A percentile compares a stretch with the other conserved stretches of the same genome.
Evolutionary conservation across 1,140 invertebrate genomes (phyloP).

Genomic region (Pseudomyrmex dendroicus): DNA sequence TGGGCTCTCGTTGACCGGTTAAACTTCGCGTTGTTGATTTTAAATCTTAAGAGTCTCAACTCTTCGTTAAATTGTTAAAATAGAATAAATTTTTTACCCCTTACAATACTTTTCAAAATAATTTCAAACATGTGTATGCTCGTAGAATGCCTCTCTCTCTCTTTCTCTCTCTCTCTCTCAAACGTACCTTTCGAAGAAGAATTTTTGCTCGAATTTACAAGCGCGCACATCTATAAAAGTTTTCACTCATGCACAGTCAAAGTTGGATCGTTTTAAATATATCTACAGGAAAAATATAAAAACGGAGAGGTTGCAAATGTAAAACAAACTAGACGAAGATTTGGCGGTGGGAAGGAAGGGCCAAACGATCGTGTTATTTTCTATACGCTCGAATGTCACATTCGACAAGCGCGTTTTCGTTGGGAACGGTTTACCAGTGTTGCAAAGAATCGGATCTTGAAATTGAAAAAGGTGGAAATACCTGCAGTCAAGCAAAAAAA

Average conservation of each 20-base stretch:
- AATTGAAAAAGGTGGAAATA: slow-evolving; percentile 81
- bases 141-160: no score
- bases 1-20: no score
- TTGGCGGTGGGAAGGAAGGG: background rate
- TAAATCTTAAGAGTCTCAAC: no score
- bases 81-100: slow-evolving; percentile 15
- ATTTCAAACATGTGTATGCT: background rate
- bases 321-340: slow-evolving; percentile 36
- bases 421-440: slow-evolving; percentile 34
- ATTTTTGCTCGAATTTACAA: slow-evolving; percentile 8
- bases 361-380: slow-evolving; percentile 32
- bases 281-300: background rate
- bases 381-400: slow-evolving; percentile 38
- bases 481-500: slow-evolving; percentile 71
- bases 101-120: background rate
- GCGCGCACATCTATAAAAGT: slow-evolving; percentile 29
- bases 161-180: background rate
- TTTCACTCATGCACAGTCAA: background rate
- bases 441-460: slow-evolving; percentile 76
- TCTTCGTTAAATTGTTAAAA: background rate
- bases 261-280: slow-evolving; percentile 37
- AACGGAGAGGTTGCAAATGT: slow-evolving; percentile 46
- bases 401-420: slow-evolving; percentile 52
- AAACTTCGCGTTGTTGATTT: no score
- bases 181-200: background rate